phyloP scores from a whole-genome alignment of 1,140 invertebrate species.

The Drosophila willistoni region DNA sequence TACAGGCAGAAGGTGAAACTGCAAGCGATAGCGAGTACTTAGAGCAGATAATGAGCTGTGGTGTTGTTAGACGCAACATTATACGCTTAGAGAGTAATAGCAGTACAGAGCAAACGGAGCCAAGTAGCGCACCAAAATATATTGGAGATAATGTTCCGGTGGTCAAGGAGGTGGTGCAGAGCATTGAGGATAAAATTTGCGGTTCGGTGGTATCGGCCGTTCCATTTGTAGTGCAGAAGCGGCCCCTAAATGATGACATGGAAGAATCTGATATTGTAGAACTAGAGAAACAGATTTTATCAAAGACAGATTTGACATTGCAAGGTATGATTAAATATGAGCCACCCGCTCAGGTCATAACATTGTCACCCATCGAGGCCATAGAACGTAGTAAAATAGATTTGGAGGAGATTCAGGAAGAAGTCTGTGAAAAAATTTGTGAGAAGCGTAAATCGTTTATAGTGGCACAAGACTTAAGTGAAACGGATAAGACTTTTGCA shows the following conservation, averaged over 20 bases:
- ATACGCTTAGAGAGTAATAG: constrained; percentile 66
- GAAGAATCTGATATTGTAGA: constrained; percentile 52
- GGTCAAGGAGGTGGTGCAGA: constrained; percentile 73
- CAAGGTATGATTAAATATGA: constrained; percentile 56
- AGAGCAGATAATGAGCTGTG: constrained; percentile 73
- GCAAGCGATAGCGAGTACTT: constrained; percentile 72
- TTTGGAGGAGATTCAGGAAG: constrained; percentile 57
- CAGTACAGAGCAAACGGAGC: constrained; percentile 61
- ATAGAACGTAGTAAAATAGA: constrained; percentile 44
- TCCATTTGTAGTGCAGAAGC: constrained; percentile 66
- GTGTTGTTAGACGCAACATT: constrained; percentile 75
- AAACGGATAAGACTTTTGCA: constrained; percentile 75
- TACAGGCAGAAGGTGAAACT: constrained; percentile 27
- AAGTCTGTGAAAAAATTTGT: constrained; percentile 75
- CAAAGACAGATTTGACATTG: constrained; percentile 59
- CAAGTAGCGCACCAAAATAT: constrained; percentile 45
- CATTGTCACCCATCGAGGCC: constrained; percentile 66
- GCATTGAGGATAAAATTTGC: constrained; percentile 71
- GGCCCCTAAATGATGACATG: constrained; percentile 28
- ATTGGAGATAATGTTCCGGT: constrained; percentile 66
- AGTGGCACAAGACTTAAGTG: constrained; percentile 73
- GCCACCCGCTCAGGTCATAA: constrained; percentile 53
- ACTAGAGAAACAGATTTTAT: constrained; percentile 74
- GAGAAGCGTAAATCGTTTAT: constrained; percentile 71
- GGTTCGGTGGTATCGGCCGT: constrained; percentile 57